These are phyloP conservation scores for Drosophila ustulata DNA, from an alignment of 2,888 invertebrate species.

Conservation along the genomic window DNA sequence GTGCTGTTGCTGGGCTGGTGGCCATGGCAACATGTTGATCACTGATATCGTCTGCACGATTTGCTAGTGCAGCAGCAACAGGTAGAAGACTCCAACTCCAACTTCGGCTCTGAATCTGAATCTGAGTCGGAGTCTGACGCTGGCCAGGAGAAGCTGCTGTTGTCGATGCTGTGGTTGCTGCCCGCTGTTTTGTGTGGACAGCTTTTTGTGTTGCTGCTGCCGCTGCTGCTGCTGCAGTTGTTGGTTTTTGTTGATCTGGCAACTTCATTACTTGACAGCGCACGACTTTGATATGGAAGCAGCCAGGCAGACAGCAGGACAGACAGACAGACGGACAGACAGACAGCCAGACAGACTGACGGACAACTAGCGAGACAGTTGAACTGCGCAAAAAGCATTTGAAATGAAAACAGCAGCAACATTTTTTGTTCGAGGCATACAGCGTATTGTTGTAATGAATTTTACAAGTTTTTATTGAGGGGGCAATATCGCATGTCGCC, in stretches of 20 bases:
- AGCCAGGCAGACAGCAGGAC: conserved; percentile 8
- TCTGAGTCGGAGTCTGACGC: background rate
- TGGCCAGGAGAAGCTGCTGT: conserved; percentile 44
- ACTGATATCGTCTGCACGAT: conserved; percentile 76
- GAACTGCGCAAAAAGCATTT: conserved; percentile 49
- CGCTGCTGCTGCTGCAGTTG: conserved; percentile 48
- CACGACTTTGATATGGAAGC: conserved; percentile 76
- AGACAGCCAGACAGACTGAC: background rate
- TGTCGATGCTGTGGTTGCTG: conserved; percentile 31
- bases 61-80: conserved; percentile 64
- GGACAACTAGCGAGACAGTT: conserved; percentile 17
- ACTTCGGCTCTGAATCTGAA: background rate
- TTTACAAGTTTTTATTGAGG: conserved; percentile 75
- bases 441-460: conserved; percentile 73
- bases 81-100: conserved; percentile 52
- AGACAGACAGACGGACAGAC: conserved; percentile 1
- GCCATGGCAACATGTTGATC: conserved; percentile 75
- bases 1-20: conserved; percentile 37
- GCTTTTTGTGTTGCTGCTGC: conserved; percentile 49
- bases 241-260: conserved; percentile 80
- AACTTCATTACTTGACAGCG: conserved; percentile 81
- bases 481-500: conserved; percentile 66
- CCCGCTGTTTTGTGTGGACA: conserved; percentile 63
- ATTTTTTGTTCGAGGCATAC: conserved; percentile 17
- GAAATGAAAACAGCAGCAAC: conserved; percentile 42